These are phyloP conservation scores for Schizopygopsis pylzovi DNA, from an alignment of 2,797 vertebrate genomes.

Conservation along the genomic window DNA sequence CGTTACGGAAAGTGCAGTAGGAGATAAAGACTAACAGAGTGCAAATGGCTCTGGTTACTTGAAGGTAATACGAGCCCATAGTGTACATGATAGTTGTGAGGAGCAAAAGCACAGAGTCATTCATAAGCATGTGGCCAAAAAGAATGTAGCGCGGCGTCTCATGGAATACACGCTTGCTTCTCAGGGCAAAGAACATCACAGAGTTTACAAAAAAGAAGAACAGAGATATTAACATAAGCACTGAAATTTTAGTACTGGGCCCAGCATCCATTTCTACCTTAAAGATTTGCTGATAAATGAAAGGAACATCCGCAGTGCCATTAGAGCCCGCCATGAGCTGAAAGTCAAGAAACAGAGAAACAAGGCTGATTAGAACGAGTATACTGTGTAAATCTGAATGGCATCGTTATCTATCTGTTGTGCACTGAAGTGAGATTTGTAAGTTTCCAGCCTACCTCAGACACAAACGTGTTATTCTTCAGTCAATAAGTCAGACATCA, in stretches of 20 bases:
- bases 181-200: slow-evolving; percentile 63
- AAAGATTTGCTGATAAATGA: slow-evolving; percentile 43
- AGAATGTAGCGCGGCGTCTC: slow-evolving; percentile 70
- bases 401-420: neutral
- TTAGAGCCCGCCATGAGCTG: slow-evolving; percentile 51
- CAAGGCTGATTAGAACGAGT: neutral
- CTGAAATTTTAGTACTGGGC: neutral
- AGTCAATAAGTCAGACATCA: neutral
- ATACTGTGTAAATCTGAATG: neutral
- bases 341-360: slow-evolving; percentile 19
- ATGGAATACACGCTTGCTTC: slow-evolving; percentile 64
- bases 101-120: slow-evolving; percentile 64
- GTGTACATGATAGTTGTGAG: slow-evolving; percentile 53
- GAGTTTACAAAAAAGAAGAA: slow-evolving; percentile 62
- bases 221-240: slow-evolving; percentile 24
- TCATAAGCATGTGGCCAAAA: slow-evolving; percentile 62
- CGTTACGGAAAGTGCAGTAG: slow-evolving; percentile 37
- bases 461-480: neutral
- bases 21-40: slow-evolving; percentile 41
- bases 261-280: neutral
- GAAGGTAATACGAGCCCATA: neutral
- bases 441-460: neutral
- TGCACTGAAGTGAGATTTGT: neutral
- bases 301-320: slow-evolving; percentile 17
- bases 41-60: slow-evolving; percentile 61